Evolutionary conservation across 2,797 vertebrate genomes (phyloP).

Genomic region (Chrosomus eos): DNA sequence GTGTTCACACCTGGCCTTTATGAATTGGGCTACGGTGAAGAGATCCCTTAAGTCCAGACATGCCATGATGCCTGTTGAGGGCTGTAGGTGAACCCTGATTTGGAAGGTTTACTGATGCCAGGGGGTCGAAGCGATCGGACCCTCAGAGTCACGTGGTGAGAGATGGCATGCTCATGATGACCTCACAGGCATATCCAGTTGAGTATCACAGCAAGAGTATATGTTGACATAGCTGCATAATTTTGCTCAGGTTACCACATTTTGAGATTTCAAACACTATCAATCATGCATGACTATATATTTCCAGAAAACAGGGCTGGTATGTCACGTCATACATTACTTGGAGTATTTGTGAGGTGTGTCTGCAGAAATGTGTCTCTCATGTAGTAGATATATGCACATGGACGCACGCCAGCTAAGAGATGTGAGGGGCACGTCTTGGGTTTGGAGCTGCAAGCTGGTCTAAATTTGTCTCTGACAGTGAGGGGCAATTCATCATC

Average conservation of each 20-base stretch:
- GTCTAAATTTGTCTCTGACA: slow-evolving; percentile 53
- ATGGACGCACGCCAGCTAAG: neutral
- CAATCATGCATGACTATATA: neutral
- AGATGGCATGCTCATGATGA: slow-evolving; percentile 52
- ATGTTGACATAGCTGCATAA: slow-evolving; percentile 35
- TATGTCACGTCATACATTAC: neutral
- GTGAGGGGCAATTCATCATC: slow-evolving; percentile 41
- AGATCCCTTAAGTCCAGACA: slow-evolving; percentile 56
- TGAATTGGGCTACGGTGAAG: slow-evolving; percentile 64
- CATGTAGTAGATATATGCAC: neutral
- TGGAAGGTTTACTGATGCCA: neutral
- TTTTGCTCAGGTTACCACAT: slow-evolving; percentile 31
- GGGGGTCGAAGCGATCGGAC: neutral
- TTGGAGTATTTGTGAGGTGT: neutral
- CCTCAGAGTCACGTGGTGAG: slow-evolving; percentile 35
- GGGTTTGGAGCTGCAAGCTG: slow-evolving; percentile 25
- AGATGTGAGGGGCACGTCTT: slow-evolving; percentile 4
- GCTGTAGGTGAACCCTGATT: slow-evolving; percentile 21
- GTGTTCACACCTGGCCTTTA: slow-evolving; percentile 62
- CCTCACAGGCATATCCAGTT: slow-evolving; percentile 57
- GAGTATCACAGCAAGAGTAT: slow-evolving; percentile 16
- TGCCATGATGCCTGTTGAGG: slow-evolving; percentile 32
- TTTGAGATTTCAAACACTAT: slow-evolving; percentile 3
- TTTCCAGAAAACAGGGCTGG: neutral
- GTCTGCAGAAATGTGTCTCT: neutral